phyloP scores from a whole-genome alignment of 2,888 invertebrate species.

The Helleia helle region DNA sequence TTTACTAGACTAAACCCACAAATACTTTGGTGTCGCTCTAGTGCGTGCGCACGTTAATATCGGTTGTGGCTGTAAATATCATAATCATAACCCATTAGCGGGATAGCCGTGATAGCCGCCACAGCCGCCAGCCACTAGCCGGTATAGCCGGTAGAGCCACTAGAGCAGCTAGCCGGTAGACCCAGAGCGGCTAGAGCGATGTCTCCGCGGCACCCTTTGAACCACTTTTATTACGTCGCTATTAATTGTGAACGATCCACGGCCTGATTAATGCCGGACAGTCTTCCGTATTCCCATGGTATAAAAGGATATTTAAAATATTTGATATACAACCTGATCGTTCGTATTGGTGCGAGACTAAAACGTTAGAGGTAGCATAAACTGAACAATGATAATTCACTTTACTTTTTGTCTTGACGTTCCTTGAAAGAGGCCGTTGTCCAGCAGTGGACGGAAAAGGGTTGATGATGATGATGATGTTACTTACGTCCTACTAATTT shows the following conservation, averaged over 20 bases:
- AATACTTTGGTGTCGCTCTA: too few relatives aligned
- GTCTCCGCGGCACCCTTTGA: constrained; percentile 62
- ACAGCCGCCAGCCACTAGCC: too few relatives aligned
- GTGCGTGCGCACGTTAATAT: constrained; percentile 41
- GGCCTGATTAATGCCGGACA: constrained; percentile 8
- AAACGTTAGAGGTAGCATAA: too few relatives aligned
- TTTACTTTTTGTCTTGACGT: too few relatives aligned
- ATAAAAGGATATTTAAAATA: constrained; percentile 3
- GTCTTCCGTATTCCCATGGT: constrained; percentile 19
- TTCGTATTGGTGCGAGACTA: background rate
- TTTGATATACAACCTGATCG: background rate
- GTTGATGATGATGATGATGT: too few relatives aligned
- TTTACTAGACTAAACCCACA: too few relatives aligned
- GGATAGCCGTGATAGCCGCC: constrained; percentile 30
- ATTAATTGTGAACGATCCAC: constrained; percentile 51
- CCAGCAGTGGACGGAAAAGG: too few relatives aligned
- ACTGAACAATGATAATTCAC: too few relatives aligned
- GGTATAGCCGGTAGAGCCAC: too few relatives aligned
- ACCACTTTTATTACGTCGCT: constrained; percentile 49
- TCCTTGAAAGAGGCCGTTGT: too few relatives aligned
- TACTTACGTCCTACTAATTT: too few relatives aligned
- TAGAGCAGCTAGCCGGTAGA: too few relatives aligned
- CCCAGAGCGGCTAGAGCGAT: constrained; percentile 40
- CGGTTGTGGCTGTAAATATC: constrained; percentile 65
- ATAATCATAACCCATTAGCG: constrained; percentile 68